Conservation (phyloP, 2,113 vertebrate genomes). For the Scalopus aquaticus region DNA sequence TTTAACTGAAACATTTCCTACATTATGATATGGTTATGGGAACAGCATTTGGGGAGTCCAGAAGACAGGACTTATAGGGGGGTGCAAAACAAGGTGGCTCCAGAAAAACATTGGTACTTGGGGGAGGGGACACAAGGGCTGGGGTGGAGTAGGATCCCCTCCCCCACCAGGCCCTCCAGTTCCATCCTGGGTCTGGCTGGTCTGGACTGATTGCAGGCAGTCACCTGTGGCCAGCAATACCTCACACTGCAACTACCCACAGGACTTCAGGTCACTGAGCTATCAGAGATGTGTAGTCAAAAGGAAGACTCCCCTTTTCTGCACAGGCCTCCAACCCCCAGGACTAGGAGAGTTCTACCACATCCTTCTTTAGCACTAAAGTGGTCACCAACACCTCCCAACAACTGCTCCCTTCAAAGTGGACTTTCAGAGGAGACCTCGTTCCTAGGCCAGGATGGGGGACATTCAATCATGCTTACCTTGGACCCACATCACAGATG, state of each 20-base stretch:
- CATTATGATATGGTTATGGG: background rate
- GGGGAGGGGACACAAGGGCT: background rate
- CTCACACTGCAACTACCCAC: background rate
- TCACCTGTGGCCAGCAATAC: background rate
- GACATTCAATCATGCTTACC: background rate
- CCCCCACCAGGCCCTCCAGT: background rate
- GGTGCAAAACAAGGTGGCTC: background rate
- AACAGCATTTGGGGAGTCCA: background rate
- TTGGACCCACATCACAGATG: background rate
- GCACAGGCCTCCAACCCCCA: background rate
- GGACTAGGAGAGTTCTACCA: background rate
- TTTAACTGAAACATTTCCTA: background rate
- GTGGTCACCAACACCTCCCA: background rate
- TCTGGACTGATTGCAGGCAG: background rate
- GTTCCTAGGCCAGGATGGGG: background rate
- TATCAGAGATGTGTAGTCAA: background rate
- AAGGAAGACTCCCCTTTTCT: background rate
- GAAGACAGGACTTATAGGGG: background rate
- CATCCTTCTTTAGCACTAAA: conserved; percentile 35
- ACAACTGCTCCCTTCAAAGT: background rate
- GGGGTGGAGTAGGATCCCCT: background rate
- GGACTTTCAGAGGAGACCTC: background rate
- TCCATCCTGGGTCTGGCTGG: background rate
- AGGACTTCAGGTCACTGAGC: background rate
- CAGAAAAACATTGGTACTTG: background rate